Evolutionary conservation across 2,797 vertebrate species (phyloP), one percentile per base, ranked within the genome.

Genomic region (Molossus molossus): DNA sequence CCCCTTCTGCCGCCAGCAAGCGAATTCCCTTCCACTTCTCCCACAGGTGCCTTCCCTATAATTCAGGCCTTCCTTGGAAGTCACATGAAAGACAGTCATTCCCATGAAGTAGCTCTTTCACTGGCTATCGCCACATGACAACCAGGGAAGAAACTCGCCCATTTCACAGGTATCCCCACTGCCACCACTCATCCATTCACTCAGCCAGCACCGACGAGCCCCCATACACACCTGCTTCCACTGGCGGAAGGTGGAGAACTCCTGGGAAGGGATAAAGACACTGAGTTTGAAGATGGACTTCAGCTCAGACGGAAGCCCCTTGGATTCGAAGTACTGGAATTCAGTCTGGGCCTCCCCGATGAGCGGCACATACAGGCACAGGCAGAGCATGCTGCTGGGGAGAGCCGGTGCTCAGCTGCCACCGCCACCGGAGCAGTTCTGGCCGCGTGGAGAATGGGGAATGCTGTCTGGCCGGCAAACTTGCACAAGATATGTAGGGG

Each of bases 241-340:
- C 77, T 98, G 99, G 45, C 99, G 98, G 97, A 99, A 99, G 33
- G 99, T 99, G 7, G 99, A 99, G 80, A 99, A 99, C 90, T 99
- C 99, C 97, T 99, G 98, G 0, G 99, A 99, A 5, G 99, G 99
- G 67, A 99, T 98, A 57, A 99, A 98, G 70, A 99, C 98, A 93
- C 99, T 99, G 72, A 99, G 98, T 25, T 99, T 97, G 97, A 99
- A 98, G 96, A 99, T 98, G 2, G 99, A 99, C 88, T 99, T 99
- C 83, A 99, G 99, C 84, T 99, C 98, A 0, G 99, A 98, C 0
- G 99, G 99, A 27, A 99, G 98, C 23, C 99, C 99, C 96, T 99
- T 98, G 0, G 99, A 99, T 93, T 99, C 99, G 17, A 99, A 99
- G 93, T 99, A 99, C 53, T 99, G 98, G 96, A 99, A 99, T 94